Base-by-base conservation (phyloP, 1,140 invertebrate species). In the Arctopsyche grandis region DNA sequence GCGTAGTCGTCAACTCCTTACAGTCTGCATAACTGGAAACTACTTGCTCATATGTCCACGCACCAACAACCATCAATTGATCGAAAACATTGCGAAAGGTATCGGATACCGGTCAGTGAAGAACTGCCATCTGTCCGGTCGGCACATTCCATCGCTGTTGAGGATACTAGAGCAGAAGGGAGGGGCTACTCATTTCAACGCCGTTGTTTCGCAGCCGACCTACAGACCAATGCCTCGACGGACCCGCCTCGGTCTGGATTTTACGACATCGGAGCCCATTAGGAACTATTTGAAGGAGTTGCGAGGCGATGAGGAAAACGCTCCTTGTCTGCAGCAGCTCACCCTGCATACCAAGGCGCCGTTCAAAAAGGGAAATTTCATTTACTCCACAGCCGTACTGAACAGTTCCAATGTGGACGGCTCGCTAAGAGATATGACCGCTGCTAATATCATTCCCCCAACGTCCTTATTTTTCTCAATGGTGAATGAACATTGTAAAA, bases 401-500 rank as follows among this genome's bases (percentile, higher is more conserved):
- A 21, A 0, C n/a, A 69, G 63, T 19, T 3, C 76, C 4, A 48
- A 78, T 22, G 29, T 78, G 10, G 63, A 52, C 46, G 9, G 16
- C 5, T 78, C 76, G 0, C 22, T 78, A n/a, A 29, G 63, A 52
- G 60, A 78, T 16, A 78, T 78, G 76, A 43, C 63, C 12, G 26
- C 14, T 3, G 24, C 21, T 9, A 58, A 70, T 70, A 69, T 69
- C 12, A 70, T 78, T 43, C 10, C 63, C 12, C 22, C 26, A 19
- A 9, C 14, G 1, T 69, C 63, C 0, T 48, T 78, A n/a, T 78
- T 78, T 19, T 78, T 78, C 29, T 69, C 76, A 1, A 78, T 78
- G 76, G 14, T 78, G 26, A 76, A 48, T 4, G 60, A 78, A 44
- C 63, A 70, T 78, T 69, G 63, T 46, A 69, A 70, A 70, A 78